Evolutionary conservation across 2,888 invertebrate genomes (phyloP), one percentile per base, ranked within the genome.

Genomic region (Agonopterix subpropinquella): DNA sequence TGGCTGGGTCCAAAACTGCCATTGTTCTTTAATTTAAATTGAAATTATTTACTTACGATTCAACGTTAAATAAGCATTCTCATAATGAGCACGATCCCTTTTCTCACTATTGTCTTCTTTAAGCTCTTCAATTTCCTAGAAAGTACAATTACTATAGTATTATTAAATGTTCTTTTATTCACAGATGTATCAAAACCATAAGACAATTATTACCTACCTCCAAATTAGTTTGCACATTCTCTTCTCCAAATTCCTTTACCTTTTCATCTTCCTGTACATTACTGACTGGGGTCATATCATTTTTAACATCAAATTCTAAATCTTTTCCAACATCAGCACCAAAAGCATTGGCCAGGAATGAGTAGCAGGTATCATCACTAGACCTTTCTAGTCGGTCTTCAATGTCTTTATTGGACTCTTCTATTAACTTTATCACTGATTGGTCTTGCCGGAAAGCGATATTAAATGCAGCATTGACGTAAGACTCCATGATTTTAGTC

Each of bases 21-120:
- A n/a, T 37, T 37, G 3, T 1, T 8, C 4, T 5, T 10, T 10
- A 37, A 37, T 37, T 37, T 37, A 10, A 37, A 2, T 37, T 37
- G 5, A 3, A 39, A 39, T 39, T 39, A n/a, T 28, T 28, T 13
- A 74, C 84, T 75, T 53, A 85, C 85, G 80, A 57, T 85, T 85
- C 45, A 85, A 58, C 47, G 78, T 76, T 48, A 80, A 67, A 55
- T 73, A 80, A 10, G 77, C 72, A 54, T 73, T 67, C 70, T 78
- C 79, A 57, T 69, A 77, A 18, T 64, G 62, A 37, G 64, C 57
- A 39, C 64, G 62, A 48, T 73, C 67, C 18, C 62, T 59, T 45
- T 53, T 46, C n/a, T 41, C 36, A 7, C 35, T 45, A 15, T 11
- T 15, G 10, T 48, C 41, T 28, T 50, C 52, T 11, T 37, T 48